phyloP scores from a whole-genome alignment of 2,888 invertebrate genomes.

The Tholera decimalis region DNA sequence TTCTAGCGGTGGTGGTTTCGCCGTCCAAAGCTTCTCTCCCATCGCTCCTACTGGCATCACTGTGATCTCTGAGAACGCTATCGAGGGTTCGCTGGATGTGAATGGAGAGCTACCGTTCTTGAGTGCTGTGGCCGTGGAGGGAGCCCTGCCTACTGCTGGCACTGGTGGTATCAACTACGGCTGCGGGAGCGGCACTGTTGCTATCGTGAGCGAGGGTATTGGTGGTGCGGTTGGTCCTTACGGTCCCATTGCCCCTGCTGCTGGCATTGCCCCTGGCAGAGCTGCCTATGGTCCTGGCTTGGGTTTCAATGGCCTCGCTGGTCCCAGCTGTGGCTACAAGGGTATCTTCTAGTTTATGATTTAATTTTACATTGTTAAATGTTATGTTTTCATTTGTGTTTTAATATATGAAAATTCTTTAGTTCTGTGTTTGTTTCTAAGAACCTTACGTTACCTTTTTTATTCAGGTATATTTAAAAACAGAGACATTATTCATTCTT shows the following conservation, averaged over 20 bases:
- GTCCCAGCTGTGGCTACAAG: constrained; percentile 26
- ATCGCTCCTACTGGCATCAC: constrained; percentile 71
- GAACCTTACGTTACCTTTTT: background rate
- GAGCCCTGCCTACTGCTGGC: constrained; percentile 67
- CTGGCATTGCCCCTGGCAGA: constrained; percentile 29
- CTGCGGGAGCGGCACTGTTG: constrained; percentile 48
- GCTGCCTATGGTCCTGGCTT: constrained; percentile 28
- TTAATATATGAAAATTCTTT: constrained; percentile 45
- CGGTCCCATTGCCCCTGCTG: constrained; percentile 28
- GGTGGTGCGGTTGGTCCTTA: constrained; percentile 30
- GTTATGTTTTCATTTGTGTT: constrained; percentile 42
- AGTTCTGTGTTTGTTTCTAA: background rate
- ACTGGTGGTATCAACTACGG: constrained; percentile 66
- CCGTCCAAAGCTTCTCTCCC: constrained; percentile 68
- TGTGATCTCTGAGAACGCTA: constrained; percentile 74
- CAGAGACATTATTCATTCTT: no score
- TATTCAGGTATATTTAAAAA: no score
- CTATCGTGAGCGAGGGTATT: constrained; percentile 53
- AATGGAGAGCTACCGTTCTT: constrained; percentile 73
- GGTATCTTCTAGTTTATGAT: constrained; percentile 34
- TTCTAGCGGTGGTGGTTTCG: constrained; percentile 61
- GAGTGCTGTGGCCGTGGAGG: constrained; percentile 71
- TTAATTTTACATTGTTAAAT: constrained; percentile 17
- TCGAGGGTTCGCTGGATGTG: constrained; percentile 68
- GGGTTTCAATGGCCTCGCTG: constrained; percentile 17